Evolutionary conservation across 2,888 invertebrate species (phyloP).

Genomic region (Erynnis tages): DNA sequence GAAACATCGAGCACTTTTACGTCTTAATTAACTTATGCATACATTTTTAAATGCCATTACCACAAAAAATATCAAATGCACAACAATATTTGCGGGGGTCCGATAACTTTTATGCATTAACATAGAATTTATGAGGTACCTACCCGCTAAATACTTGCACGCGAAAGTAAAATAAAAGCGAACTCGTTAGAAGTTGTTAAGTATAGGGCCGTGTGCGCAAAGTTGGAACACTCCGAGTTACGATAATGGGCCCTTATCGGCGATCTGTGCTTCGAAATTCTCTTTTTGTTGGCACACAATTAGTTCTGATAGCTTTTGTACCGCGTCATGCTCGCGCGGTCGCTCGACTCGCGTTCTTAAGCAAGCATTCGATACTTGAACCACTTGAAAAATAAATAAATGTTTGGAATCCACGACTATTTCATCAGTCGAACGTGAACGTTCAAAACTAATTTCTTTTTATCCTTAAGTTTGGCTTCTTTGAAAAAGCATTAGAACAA

Average conservation of each 20-base stretch:
- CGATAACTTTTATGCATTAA: not conserved
- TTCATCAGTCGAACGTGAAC: too few species aligned
- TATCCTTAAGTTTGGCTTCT: too few species aligned
- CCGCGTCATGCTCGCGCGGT: slow-evolving; percentile 61
- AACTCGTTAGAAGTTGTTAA: slow-evolving; percentile 51
- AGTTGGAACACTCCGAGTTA: slow-evolving; percentile 63
- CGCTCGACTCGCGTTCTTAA: slow-evolving; percentile 29
- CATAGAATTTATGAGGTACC: slow-evolving; percentile 12
- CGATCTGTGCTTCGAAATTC: slow-evolving; percentile 66
- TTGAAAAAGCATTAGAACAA: too few species aligned
- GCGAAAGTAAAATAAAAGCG: slow-evolving; percentile 59
- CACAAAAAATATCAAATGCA: too few species aligned
- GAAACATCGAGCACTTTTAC: too few species aligned
- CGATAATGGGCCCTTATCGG: slow-evolving; percentile 70
- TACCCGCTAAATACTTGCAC: slow-evolving; percentile 48
- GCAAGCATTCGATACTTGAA: slow-evolving; percentile 33
- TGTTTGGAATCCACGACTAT: too few species aligned
- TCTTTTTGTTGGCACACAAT: slow-evolving; percentile 74
- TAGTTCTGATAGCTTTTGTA: slow-evolving; percentile 74
- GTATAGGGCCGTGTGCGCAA: slow-evolving; percentile 57
- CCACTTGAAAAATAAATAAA: too few species aligned
- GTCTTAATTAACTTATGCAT: too few species aligned
- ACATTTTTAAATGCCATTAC: too few species aligned
- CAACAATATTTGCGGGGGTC: too few species aligned
- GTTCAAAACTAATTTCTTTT: too few species aligned